Evolutionary conservation across 1,140 invertebrate genomes (phyloP), one percentile per base, ranked within the genome.

Genomic region (Arion vulgaris): DNA sequence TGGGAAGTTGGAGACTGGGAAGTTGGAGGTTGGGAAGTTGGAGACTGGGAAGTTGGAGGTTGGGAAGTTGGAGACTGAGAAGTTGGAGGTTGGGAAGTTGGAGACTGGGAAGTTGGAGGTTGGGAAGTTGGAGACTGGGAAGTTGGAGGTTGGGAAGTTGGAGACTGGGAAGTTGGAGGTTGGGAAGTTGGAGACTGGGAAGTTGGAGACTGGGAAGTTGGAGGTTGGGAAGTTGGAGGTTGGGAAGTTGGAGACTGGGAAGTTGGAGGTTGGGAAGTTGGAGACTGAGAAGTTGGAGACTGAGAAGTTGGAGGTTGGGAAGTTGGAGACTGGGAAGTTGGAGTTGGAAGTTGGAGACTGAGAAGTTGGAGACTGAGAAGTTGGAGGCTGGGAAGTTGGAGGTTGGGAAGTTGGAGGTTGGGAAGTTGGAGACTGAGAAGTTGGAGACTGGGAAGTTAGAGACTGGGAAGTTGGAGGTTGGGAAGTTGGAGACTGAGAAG

Each of bases 1-100:
- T n/a, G 45, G 68, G 36, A 62, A 41, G 72, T n/a, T n/a, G n/a
- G n/a, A n/a, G n/a, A 53, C 36, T 66, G 28, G 57, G 26, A 75
- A 7, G 62, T 41, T 11, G 39, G 66, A 49, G 38, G 53, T 34
- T n/a, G 49, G 69, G 41, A 9, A 41, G 39, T 32, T 71, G 66
- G n/a, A 57, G 45, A 28, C 51, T n/a, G n/a, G n/a, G n/a, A n/a
- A n/a, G n/a, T n/a, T n/a, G n/a, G n/a, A n/a, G n/a, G n/a, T n/a
- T n/a, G n/a, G n/a, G n/a, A n/a, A n/a, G n/a, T n/a, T n/a, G n/a
- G n/a, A n/a, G n/a, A n/a, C n/a, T n/a, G n/a, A n/a, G n/a, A n/a
- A n/a, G n/a, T n/a, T n/a, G n/a, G n/a, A n/a, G n/a, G n/a, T n/a
- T n/a, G n/a, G n/a, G 38, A 66, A 36, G 41, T 28, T n/a, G n/a